Base-by-base conservation (phyloP, 2,888 invertebrate species). In the Allolobophora icterica region DNA sequence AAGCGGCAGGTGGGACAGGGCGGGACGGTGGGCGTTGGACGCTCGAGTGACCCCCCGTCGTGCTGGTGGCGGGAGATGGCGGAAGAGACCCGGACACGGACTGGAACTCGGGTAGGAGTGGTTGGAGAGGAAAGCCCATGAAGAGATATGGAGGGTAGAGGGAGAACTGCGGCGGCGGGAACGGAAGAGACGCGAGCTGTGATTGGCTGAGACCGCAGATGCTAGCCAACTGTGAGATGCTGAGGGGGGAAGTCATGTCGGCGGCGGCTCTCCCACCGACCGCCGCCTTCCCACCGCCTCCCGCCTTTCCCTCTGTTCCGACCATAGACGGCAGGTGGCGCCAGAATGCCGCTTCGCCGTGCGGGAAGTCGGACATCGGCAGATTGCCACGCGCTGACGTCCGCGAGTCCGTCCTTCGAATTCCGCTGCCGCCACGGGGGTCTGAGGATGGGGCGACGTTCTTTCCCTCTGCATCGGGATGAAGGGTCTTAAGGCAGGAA, bases 51-150 rank as follows among this genome's bases (percentile, higher is more conserved):
- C 87, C 87, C 5, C 35, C 34, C 34, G 87, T 87, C 87, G 87
- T 34, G 15, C 13, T 15, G 8, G 84, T 17, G 34, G 38, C 87
- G 87, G 87, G 35, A 4, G 38, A 34, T 33, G 87, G 34, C 19
- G 38, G 87, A 19, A 24, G 38, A 4, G 87, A 34, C 38, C 35
- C 87, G 84, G 84, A 34, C 13, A 21, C 35, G 21, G 87, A 87
- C 87, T 30, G 38, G 87, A 87, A 87, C 35, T 87, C 35, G 24
- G 87, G 87, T 24, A 87, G 38, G 8, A 87, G 87, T 21, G 87
- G 87, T 6, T 87, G 87, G 24, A 87, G 87, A 6, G 87, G 87
- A 87, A 87, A 87, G 17, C 87, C 87, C 87, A 87, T 87, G 87
- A 87, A 87, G 17, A 87, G 87, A 38, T 87, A 87, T 35, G 87